Conservation (phyloP, 2,888 invertebrate genomes). For the Frankliniella fusca region DNA sequence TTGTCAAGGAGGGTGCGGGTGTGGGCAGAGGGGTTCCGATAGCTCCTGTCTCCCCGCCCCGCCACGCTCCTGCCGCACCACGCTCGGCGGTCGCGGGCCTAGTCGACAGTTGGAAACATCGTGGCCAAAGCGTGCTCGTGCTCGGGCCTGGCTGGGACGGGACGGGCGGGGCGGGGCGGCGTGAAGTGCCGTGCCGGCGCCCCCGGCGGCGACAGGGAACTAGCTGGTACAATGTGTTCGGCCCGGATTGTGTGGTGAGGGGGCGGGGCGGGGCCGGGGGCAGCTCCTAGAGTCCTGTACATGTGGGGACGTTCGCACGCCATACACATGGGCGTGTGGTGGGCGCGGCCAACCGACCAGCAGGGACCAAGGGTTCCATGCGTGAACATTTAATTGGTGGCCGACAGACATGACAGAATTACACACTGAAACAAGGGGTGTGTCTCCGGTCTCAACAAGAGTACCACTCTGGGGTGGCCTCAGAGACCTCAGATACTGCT, state of each 20-base stretch:
- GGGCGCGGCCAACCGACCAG: too few relatives aligned
- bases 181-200: neutral
- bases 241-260: neutral
- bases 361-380: too few relatives aligned
- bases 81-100: too few relatives aligned
- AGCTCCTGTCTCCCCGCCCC: neutral
- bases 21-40: neutral
- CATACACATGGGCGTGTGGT: neutral
- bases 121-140: too few relatives aligned
- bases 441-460: too few relatives aligned
- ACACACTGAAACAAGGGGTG: too few relatives aligned
- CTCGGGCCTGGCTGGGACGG: too few relatives aligned
- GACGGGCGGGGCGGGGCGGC: constrained; percentile 28
- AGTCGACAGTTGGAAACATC: too few relatives aligned
- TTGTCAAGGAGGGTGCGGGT: neutral
- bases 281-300: neutral
- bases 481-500: too few relatives aligned
- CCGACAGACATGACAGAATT: too few relatives aligned
- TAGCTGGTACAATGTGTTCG: constrained; percentile 5
- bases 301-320: constrained; percentile 6
- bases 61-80: neutral
- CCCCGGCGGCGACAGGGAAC: neutral
- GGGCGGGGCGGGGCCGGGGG: neutral
- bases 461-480: too few relatives aligned
- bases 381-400: too few relatives aligned